A percentile compares a stretch with the other conserved stretches of the same genome.
These are phyloP conservation scores for Chiloscyllium punctatum DNA, from an alignment of 2,797 vertebrate genomes.

Conservation along the genomic window DNA sequence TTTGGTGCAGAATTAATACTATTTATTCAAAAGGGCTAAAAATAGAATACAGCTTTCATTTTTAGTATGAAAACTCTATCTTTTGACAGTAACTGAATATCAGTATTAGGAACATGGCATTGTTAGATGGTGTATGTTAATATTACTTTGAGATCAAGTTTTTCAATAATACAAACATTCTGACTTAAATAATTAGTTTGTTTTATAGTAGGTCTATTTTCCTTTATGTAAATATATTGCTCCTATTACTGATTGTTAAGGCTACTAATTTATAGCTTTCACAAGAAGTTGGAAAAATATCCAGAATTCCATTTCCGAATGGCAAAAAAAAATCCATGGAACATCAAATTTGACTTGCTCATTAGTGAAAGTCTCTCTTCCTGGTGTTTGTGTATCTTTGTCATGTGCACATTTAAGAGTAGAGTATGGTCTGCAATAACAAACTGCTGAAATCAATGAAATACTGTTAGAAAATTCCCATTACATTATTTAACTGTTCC, in stretches of 20 bases:
- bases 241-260: background rate
- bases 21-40: background rate
- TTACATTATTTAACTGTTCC: background rate
- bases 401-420: background rate
- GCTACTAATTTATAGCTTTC: background rate
- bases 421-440: background rate
- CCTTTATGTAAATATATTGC: background rate
- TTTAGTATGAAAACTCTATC: background rate
- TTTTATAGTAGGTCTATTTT: background rate
- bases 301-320: background rate
- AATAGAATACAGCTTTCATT: background rate
- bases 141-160: background rate
- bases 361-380: background rate
- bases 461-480: slow-evolving; percentile 6
- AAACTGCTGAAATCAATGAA: slow-evolving; percentile 23
- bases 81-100: background rate
- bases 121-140: background rate
- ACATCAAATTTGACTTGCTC: background rate
- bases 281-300: background rate
- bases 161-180: background rate
- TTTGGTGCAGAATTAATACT: background rate
- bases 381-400: background rate
- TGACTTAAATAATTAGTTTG: background rate
- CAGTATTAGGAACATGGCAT: background rate
- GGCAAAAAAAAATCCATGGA: background rate